Percentiles rank a stretch among this genome's conserved stretches.
These are phyloP conservation scores for Leptinotarsa texana DNA, from an alignment of 1,140 invertebrate species.

Conservation along the genomic window DNA sequence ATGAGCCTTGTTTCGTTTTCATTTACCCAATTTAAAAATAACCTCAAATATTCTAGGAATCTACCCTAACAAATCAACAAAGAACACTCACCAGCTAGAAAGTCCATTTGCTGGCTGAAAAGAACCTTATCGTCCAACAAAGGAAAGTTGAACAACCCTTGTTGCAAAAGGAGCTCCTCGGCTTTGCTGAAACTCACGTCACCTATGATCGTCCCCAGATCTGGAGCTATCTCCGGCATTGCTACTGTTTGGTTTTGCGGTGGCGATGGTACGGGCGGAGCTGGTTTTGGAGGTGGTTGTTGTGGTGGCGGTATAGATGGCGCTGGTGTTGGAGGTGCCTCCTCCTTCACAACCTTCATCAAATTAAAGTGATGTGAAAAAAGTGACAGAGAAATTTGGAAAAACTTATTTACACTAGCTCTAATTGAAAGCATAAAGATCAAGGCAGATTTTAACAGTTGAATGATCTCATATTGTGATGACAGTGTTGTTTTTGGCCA, in stretches of 20 bases:
- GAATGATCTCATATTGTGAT: too few species aligned
- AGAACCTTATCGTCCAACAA: constrained; percentile 42
- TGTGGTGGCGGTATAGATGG: background rate
- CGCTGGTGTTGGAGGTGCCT: constrained; percentile 24
- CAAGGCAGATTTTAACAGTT: too few species aligned
- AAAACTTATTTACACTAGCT: too few species aligned
- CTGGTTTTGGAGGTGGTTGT: background rate
- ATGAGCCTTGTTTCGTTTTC: too few species aligned
- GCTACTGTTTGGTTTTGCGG: constrained; percentile 1
- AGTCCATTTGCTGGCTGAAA: constrained; percentile 42
- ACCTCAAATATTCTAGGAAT: too few species aligned
- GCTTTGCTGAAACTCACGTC: constrained; percentile 46
- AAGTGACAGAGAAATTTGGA: too few species aligned
- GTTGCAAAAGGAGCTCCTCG: constrained; percentile 47
- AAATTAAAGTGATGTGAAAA: background rate
- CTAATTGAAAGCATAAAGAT: too few species aligned
- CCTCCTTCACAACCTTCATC: constrained; percentile 27
- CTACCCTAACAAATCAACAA: too few species aligned
- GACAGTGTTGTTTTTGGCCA: too few species aligned
- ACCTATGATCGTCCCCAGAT: constrained; percentile 31
- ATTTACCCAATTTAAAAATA: too few species aligned
- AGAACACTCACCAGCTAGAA: constrained; percentile 37
- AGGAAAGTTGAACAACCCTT: constrained; percentile 46
- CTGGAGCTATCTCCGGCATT: background rate
- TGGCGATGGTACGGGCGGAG: background rate